Evolutionary conservation across 2,113 vertebrate species (phyloP), one percentile per base, ranked within the genome.

Genomic region (Aepyceros melampus): DNA sequence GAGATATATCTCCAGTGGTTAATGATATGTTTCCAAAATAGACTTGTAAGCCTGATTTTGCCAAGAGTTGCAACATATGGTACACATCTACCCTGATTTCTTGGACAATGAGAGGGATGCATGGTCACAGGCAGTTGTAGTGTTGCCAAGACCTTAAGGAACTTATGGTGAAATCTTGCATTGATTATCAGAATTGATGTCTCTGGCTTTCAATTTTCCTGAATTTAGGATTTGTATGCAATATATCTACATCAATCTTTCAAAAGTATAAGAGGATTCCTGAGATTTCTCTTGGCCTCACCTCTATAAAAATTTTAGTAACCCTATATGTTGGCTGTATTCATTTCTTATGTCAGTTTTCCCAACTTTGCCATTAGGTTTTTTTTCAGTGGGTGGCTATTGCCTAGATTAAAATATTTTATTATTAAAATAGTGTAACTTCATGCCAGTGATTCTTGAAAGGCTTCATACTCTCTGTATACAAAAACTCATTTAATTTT

Each of bases 151-250:
- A 82, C 40, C 40, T 86, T 36, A 29, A 60, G 83, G 29, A 78
- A 82, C 29, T 94, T 83, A n/a, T 40, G 27, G 60, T 55, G 51
- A 97, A 96, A 90, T 89, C 55, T 84, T 94, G 13, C 67, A 36
- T 40, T 92, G 33, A 96, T 94, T 95, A 58, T 71, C 90, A 86
- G 12, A 93, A 88, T 7, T 51, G 60, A 97, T 95, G 62, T 53
- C n/a, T 91, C 47, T 91, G 33, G 29, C 12, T 97, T 97, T 91
- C 21, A 93, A 78, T 89, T 95, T 97, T 89, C 47, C 82, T 81
- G 21, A 89, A 55, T 93, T 94, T 93, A 67, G 84, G 5, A 87
- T 49, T 97, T 85, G 93, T 88, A 83, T 76, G n/a, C 12, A 86
- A 3, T 47, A 86, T 89, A 56, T 81, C 51, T 84, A 81, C 2